Evolutionary conservation across 2,113 vertebrate species (phyloP).

Genomic region (Pterophyllum scalare): DNA sequence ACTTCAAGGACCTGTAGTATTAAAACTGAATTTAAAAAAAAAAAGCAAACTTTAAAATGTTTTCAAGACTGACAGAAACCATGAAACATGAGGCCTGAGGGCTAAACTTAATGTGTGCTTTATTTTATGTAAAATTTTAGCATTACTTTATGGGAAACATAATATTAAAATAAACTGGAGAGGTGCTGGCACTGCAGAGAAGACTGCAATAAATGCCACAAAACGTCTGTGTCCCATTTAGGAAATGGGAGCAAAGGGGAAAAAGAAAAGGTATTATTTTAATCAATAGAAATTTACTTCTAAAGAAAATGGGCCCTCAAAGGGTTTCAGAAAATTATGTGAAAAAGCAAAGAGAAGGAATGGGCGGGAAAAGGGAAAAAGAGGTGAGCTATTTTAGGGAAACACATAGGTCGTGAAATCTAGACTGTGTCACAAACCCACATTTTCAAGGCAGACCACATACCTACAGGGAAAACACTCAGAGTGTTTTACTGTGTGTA

Average conservation of each 20-base stretch:
- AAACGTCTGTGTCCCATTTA: neutral
- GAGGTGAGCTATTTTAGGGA: conserved; percentile 8
- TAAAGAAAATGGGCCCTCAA: conserved; percentile 6
- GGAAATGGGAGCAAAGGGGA: conserved; percentile 9
- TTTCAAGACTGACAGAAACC: conserved; percentile 4
- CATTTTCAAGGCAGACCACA: conserved; percentile 21
- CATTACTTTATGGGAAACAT: neutral
- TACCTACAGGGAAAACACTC: neutral
- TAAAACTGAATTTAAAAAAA: conserved; percentile 3
- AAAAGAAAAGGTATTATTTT: conserved; percentile 1
- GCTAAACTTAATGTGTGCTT: conserved; percentile 20
- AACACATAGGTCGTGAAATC: conserved; percentile 18
- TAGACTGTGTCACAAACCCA: conserved; percentile 47
- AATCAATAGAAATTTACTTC: neutral
- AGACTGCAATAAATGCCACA: neutral
- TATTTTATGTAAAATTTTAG: conserved; percentile 26
- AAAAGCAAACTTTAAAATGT: neutral
- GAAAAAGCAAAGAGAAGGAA: neutral
- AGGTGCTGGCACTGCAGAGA: neutral
- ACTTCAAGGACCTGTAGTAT: neutral
- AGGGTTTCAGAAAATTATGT: conserved; percentile 19
- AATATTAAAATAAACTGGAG: neutral
- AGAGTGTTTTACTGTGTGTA: conserved; percentile 5
- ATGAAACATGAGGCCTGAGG: neutral
- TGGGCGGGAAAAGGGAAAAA: neutral